These are phyloP conservation scores for Sebastes dallii DNA, from an alignment of 2,797 vertebrate genomes.

Conservation along the genomic window DNA sequence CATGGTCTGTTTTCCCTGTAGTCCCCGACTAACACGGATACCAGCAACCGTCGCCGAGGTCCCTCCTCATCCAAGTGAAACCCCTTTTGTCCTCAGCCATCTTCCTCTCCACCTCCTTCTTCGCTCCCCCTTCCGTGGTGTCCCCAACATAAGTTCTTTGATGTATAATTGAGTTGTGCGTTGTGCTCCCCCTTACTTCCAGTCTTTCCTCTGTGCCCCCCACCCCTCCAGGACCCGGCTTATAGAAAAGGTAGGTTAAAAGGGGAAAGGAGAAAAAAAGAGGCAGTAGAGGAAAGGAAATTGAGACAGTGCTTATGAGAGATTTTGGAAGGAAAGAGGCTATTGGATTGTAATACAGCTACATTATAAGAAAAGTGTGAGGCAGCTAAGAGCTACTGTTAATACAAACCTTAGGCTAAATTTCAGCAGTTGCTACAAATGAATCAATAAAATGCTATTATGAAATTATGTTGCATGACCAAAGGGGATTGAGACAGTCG, in stretches of 20 bases:
- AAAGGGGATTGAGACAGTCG: slow-evolving; percentile 8
- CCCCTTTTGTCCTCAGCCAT: background rate
- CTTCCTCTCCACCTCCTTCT: background rate
- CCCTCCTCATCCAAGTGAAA: slow-evolving; percentile 15
- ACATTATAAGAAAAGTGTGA: slow-evolving; percentile 9
- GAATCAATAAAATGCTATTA: slow-evolving; percentile 41
- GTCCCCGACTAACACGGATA: background rate
- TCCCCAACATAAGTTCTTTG: slow-evolving; percentile 65
- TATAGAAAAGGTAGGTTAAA: slow-evolving; percentile 48
- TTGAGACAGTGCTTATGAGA: slow-evolving; percentile 6
- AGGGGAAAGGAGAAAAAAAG: background rate
- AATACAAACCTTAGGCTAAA: slow-evolving; percentile 26
- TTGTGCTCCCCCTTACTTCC: slow-evolving; percentile 1
- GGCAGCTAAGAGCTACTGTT: slow-evolving; percentile 4
- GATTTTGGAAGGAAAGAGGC: slow-evolving; percentile 1
- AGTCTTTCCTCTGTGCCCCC: background rate
- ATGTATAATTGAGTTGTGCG: slow-evolving; percentile 78
- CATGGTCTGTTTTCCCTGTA: background rate
- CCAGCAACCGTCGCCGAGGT: background rate
- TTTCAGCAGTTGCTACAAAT: slow-evolving; percentile 7
- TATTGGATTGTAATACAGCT: slow-evolving; percentile 6
- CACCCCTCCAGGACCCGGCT: background rate
- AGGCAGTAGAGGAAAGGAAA: background rate
- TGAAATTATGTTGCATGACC: slow-evolving; percentile 19
- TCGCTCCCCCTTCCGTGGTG: slow-evolving; percentile 3